phyloP scores from a whole-genome alignment of 2,888 invertebrate genomes.

The Vandiemenella viatica region DNA sequence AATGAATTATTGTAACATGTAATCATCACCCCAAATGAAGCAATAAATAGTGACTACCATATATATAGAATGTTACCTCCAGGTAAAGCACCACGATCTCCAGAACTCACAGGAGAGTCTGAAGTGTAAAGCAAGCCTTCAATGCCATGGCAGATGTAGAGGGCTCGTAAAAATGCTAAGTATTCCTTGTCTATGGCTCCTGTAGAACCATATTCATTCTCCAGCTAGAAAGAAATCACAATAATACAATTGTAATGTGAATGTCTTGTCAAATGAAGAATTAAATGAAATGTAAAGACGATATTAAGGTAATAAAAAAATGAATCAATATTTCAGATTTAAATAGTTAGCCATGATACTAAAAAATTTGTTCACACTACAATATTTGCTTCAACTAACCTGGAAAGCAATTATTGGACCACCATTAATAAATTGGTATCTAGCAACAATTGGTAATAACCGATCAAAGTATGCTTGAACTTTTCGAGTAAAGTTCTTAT shows the following conservation, averaged over 20 bases:
- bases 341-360: too few species aligned
- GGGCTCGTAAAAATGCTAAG: neutral
- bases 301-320: too few species aligned
- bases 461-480: constrained; percentile 29
- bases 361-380: too few species aligned
- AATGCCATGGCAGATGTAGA: neutral
- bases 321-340: too few species aligned
- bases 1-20: too few species aligned
- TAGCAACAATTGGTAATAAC: constrained; percentile 27
- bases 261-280: too few species aligned
- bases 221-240: neutral
- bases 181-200: neutral
- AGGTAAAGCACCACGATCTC: neutral
- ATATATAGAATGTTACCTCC: constrained; percentile 1
- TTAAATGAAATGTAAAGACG: too few species aligned
- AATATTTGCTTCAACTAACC: constrained; percentile 21
- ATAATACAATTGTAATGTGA: too few species aligned
- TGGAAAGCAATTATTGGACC: constrained; percentile 36
- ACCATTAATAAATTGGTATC: constrained; percentile 31
- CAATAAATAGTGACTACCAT: too few species aligned
- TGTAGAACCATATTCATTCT: constrained; percentile 1
- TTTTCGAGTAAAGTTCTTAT: neutral
- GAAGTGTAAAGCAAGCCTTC: constrained; percentile 2
- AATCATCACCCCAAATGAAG: too few species aligned
- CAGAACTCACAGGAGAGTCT: neutral